Evolutionary conservation across 2,797 vertebrate genomes (phyloP), one percentile per base, ranked within the genome.

Genomic region (Rhinatrema bivittatum): DNA sequence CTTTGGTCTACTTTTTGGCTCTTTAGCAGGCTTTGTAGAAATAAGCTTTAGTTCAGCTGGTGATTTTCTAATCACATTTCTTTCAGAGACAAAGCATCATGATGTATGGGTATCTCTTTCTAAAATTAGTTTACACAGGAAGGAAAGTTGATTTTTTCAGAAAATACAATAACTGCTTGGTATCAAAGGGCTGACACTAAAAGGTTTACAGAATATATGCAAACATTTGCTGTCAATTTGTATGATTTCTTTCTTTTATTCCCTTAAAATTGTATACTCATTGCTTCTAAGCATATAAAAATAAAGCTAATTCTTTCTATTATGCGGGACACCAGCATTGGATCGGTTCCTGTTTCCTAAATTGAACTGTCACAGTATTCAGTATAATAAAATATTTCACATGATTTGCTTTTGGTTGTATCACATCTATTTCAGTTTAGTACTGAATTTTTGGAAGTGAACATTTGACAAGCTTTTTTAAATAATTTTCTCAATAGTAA

Each of bases 91-190:
- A 72, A 66, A 62, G 58, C 70, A 82, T 61, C 61, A 74, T 86
- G 70, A 82, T 84, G 60, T 77, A 80, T 70, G 75, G 75, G 72
- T 71, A 76, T 68, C 60, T 81, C 53, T 69, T 72, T 74, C 69
- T 66, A 61, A 87, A 88, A 86, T 80, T 72, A 84, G 65, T 87
- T 91, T 91, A 84, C 53, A 59, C 33, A 52, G 41, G 34, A 75
- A 75, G 60, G 63, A 55, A 65, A 76, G 61, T 68, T 60, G 72
- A 82, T 84, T 79, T 85, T 65, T 79, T 61, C 65, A 72, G 71
- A 69, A 76, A 81, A 80, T 80, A 79, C 68, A 82, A 82, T 86
- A 76, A 81, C 64, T 69, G 71, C 65, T 75, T 68, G 56, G 68
- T 61, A 74, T 50, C 56, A 79, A 70, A 73, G 36, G 72, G 69